Evolutionary conservation across 2,113 vertebrate species (phyloP), one percentile per base, ranked within the genome.

Genomic region (Cinclus mexicanus): DNA sequence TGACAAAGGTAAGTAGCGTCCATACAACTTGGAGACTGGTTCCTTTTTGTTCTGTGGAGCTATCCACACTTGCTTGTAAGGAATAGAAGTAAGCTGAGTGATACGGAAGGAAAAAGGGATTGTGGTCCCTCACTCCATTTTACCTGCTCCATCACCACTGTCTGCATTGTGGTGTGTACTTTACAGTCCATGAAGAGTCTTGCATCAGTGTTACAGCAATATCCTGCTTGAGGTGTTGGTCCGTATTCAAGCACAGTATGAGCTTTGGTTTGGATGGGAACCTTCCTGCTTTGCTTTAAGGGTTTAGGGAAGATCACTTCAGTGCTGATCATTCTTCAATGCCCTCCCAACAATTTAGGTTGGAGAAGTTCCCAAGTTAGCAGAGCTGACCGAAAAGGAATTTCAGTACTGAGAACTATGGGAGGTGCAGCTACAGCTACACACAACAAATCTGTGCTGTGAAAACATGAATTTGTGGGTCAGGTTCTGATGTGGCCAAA

Each of bases 351-450:
- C 31, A 55, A 39, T 95, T 94, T 69, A 76, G 59, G 28, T 0
- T 67, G 60, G 76, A 81, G 42, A 74, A 46, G 42, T 86, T 95
- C 56, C 64, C 41, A 1, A 67, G 50, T 63, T 77, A 84, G 68
- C 71, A n/a, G 31, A 91, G 76, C 39, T 94, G 91, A 91, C 81
- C 12, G 2, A 74, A 55, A 67, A 52, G 64, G 74, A 89, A 96
- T 94, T 83, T 81, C 64, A 59, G n/a, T 70, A 42, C 84, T 31
- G 37, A 80, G 63, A 93, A 56, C 19, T 46, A n/a, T 3, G 24
- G 64, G 63, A 77, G 53, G 26, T 81, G 25, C 59, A 60, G n/a
- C 64, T 29, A 47, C 59, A 65, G 68, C 63, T 61, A 5, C 55
- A 29, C n/a, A 21, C 29, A 29, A 35, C 74, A 47, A 76, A 57